These are phyloP conservation scores for Labeo catla DNA, from an alignment of 2,113 vertebrate genomes.

Conservation along the genomic window DNA sequence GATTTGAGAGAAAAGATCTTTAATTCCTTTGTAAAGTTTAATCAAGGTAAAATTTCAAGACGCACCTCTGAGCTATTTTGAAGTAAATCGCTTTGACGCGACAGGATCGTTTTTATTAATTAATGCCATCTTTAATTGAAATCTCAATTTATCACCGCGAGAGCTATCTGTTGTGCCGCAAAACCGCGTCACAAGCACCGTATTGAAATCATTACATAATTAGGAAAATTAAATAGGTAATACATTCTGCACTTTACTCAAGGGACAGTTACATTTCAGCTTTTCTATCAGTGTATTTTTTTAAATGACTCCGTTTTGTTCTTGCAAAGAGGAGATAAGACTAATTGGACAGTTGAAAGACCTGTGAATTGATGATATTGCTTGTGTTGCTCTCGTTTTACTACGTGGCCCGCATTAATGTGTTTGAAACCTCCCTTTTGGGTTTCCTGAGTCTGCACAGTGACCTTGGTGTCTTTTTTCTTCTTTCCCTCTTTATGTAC, in stretches of 20 bases:
- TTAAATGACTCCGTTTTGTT: slow-evolving; percentile 71
- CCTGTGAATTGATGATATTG: slow-evolving; percentile 69
- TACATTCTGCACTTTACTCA: slow-evolving; percentile 64
- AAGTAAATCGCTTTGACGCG: slow-evolving; percentile 54
- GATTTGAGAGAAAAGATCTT: neutral
- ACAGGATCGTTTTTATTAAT: slow-evolving; percentile 58
- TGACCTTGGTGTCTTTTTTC: slow-evolving; percentile 68
- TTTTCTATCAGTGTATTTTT: slow-evolving; percentile 65
- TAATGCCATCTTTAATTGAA: slow-evolving; percentile 73
- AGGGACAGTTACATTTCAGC: slow-evolving; percentile 60
- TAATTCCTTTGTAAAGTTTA: slow-evolving; percentile 29
- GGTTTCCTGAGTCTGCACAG: slow-evolving; percentile 50
- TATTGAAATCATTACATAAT: slow-evolving; percentile 72
- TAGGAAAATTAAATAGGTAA: slow-evolving; percentile 69
- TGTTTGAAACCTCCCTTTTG: slow-evolving; percentile 54
- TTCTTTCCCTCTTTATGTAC: slow-evolving; percentile 37
- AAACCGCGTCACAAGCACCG: slow-evolving; percentile 61
- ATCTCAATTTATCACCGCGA: slow-evolving; percentile 68
- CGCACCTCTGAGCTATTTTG: slow-evolving; percentile 50
- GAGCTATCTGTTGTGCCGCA: slow-evolving; percentile 58
- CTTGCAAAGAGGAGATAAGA: slow-evolving; percentile 73
- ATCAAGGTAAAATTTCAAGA: slow-evolving; percentile 69
- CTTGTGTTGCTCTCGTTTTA: slow-evolving; percentile 67
- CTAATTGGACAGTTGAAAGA: slow-evolving; percentile 72
- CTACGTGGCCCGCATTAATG: slow-evolving; percentile 67